Conservation (phyloP, 2,888 invertebrate genomes). For the Cerastoderma edule region DNA sequence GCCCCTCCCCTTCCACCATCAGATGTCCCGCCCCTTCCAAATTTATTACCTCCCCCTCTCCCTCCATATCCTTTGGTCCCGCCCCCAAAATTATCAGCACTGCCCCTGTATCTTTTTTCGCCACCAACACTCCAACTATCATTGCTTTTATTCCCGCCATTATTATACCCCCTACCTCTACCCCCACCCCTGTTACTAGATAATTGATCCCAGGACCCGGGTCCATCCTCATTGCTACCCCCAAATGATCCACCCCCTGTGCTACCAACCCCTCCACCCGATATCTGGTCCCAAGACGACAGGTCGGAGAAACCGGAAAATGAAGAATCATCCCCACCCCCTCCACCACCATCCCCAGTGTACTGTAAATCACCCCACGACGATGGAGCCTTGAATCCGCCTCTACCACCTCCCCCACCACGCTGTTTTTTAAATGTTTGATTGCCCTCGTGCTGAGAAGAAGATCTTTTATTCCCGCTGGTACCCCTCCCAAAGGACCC, state of each 20-base stretch:
- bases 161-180: no score
- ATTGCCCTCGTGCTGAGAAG: constrained; percentile 8
- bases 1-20: constrained; percentile 77
- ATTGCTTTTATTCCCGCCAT: constrained; percentile 58
- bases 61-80: constrained; percentile 78
- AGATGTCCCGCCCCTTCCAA: constrained; percentile 23
- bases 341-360: neutral
- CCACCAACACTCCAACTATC: constrained; percentile 51
- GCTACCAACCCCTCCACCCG: constrained; percentile 7
- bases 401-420: neutral
- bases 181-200: no score
- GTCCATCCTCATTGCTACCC: constrained; percentile 38
- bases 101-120: constrained; percentile 48
- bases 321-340: neutral
- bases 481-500: neutral
- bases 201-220: no score
- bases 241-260: constrained; percentile 56
- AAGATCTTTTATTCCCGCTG: constrained; percentile 3
- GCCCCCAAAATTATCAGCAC: constrained; percentile 51
- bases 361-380: no score
- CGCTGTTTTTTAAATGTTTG: constrained; percentile 18
- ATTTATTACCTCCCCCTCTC: no score
- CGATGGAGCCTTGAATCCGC: neutral
- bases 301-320: constrained; percentile 29
- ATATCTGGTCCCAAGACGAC: constrained; percentile 46